Percentiles rank a stretch among this genome's conserved stretches.
phyloP scores from a whole-genome alignment of 2,888 invertebrate genomes.

The Mayetiola destructor region DNA sequence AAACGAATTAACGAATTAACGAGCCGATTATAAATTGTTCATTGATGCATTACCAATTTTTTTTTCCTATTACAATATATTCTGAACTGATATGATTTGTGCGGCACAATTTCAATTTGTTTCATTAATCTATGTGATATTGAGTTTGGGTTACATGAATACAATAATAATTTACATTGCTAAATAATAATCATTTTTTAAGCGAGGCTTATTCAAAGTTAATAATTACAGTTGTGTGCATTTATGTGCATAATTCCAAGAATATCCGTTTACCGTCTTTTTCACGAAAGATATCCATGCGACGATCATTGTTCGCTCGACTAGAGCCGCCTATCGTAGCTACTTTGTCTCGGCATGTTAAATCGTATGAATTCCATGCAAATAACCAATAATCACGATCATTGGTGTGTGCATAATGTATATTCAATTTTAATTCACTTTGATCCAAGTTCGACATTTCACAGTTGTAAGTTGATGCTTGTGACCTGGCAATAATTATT shows the following conservation, averaged over 20 bases:
- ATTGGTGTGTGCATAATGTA: constrained; percentile 49
- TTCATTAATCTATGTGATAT: too few relatives aligned
- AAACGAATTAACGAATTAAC: too few relatives aligned
- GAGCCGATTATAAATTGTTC: too few relatives aligned
- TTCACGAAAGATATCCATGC: constrained; percentile 37
- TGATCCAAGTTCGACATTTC: constrained; percentile 63
- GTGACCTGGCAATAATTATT: constrained; percentile 24
- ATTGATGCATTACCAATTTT: too few relatives aligned
- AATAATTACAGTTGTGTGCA: not conserved
- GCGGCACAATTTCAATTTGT: too few relatives aligned
- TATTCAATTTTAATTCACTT: constrained; percentile 55
- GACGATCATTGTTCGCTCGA: constrained; percentile 34
- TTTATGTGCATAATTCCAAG: constrained; percentile 31
- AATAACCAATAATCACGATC: constrained; percentile 57
- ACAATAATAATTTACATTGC: too few relatives aligned
- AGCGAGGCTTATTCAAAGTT: too few relatives aligned
- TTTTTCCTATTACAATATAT: too few relatives aligned
- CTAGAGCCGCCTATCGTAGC: constrained; percentile 26
- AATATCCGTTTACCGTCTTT: constrained; percentile 33
- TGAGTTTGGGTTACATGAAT: too few relatives aligned
- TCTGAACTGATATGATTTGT: too few relatives aligned
- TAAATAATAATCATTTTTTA: too few relatives aligned
- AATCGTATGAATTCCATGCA: constrained; percentile 65
- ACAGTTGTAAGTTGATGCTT: constrained; percentile 44
- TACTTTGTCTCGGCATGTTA: constrained; percentile 44